Percentiles rank a stretch among this genome's conserved stretches.
These are phyloP conservation scores for Drosophila greeni DNA, from an alignment of 2,888 invertebrate species.

Conservation along the genomic window DNA sequence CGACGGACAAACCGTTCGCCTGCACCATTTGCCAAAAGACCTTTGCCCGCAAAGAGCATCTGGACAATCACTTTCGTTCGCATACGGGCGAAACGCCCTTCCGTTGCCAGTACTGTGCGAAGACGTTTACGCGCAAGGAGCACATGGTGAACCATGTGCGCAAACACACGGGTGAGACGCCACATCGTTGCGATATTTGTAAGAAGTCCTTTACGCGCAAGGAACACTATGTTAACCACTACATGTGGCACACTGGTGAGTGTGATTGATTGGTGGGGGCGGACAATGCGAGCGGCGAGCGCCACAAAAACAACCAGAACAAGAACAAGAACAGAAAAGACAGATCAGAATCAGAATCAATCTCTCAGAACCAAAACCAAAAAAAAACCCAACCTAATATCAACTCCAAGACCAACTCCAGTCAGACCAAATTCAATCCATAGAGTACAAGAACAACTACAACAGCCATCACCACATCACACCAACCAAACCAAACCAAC, in stretches of 20 bases:
- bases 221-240: constrained; percentile 92
- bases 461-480: constrained; percentile 55
- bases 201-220: constrained; percentile 92
- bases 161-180: constrained; percentile 90
- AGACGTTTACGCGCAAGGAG: constrained; percentile 90
- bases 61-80: constrained; percentile 91
- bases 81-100: constrained; percentile 91
- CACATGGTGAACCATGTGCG: constrained; percentile 92
- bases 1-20: constrained; percentile 90
- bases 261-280: constrained; percentile 72
- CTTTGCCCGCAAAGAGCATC: constrained; percentile 91
- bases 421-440: constrained; percentile 44
- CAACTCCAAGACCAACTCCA: constrained; percentile 37
- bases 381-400: constrained; percentile 20
- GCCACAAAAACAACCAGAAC: constrained; percentile 49
- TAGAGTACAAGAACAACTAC: constrained; percentile 55
- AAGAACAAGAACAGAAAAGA: constrained; percentile 31
- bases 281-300: constrained; percentile 75
- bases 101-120: constrained; percentile 90
- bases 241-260: constrained; percentile 83
- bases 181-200: constrained; percentile 90
- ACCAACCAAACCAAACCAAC: constrained; percentile 41
- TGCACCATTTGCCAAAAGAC: constrained; percentile 92
- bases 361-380: constrained; percentile 20
- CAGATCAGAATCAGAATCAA: constrained; percentile 31